A percentile compares a stretch with the other conserved stretches of the same genome.
Evolutionary conservation across 2,888 invertebrate genomes (phyloP).

Genomic region (Strigamia transsilvanica): DNA sequence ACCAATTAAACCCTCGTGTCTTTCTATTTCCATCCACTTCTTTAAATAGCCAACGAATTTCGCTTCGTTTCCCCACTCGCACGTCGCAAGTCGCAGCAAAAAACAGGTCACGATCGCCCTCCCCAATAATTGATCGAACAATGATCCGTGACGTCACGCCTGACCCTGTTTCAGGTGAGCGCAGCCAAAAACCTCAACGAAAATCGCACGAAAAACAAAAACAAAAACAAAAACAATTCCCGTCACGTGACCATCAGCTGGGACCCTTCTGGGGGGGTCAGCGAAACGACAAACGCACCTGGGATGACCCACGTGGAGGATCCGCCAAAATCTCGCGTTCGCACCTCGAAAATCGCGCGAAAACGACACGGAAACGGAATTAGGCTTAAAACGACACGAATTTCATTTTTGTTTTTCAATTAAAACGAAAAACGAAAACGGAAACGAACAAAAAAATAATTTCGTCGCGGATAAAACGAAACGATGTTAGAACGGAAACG

Average conservation of each 20-base stretch:
- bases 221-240: not conserved
- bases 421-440: no score
- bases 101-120: not conserved
- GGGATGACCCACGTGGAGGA: constrained; percentile 3
- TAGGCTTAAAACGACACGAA: no score
- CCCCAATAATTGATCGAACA: constrained; percentile 20
- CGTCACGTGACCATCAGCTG: constrained; percentile 1
- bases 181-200: not conserved
- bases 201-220: no score
- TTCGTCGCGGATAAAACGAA: no score
- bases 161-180: constrained; percentile 3
- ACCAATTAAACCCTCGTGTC: not conserved
- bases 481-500: no score
- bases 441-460: no score
- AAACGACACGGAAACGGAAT: no score
- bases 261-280: not conserved
- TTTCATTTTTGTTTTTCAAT: no score
- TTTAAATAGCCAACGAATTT: not conserved
- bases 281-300: not conserved
- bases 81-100: no score
- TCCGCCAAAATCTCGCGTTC: not conserved
- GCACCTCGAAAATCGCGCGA: no score
- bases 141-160: not conserved
- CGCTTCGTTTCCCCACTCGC: no score
- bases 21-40: not conserved